Evolutionary conservation across 1,140 invertebrate species (phyloP).

Genomic region (Popillia japonica): DNA sequence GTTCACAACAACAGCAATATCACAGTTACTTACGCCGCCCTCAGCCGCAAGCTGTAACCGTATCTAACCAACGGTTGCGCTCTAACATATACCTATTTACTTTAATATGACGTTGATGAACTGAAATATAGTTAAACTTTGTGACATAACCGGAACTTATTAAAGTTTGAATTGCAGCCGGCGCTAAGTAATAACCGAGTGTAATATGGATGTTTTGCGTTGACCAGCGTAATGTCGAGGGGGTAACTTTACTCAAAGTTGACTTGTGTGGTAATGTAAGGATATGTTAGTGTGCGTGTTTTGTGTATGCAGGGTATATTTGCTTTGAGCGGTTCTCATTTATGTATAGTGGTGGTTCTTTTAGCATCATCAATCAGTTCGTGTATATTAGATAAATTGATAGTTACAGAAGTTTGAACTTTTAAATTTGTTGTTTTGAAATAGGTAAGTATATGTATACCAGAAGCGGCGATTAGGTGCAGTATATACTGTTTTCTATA

Average conservation of each 20-base stretch:
- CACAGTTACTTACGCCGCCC: too few species aligned
- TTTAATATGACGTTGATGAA: slow-evolving; percentile 31
- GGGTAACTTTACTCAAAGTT: slow-evolving; percentile 25
- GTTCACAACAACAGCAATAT: too few species aligned
- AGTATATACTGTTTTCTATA: too few species aligned
- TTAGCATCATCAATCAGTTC: too few species aligned
- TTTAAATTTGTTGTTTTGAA: too few species aligned
- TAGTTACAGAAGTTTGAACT: too few species aligned
- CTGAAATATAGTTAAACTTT: slow-evolving; percentile 32
- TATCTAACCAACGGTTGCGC: too few species aligned
- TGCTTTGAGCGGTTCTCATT: not conserved
- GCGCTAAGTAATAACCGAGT: slow-evolving; percentile 11
- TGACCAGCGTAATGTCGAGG: not conserved
- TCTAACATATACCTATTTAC: not conserved
- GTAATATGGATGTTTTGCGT: not conserved
- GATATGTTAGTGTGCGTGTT: not conserved
- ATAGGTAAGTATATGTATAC: too few species aligned
- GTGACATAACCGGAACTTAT: slow-evolving; percentile 31
- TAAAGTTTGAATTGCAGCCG: slow-evolving; percentile 24
- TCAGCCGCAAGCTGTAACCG: too few species aligned
- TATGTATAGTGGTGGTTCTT: not conserved
- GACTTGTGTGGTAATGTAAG: not conserved
- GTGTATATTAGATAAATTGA: too few species aligned
- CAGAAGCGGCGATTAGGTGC: too few species aligned
- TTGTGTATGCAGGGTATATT: too few species aligned